phyloP scores from a whole-genome alignment of 37 sponge, comb jelly and placozoan species.

The Bolinopsis microptera region DNA sequence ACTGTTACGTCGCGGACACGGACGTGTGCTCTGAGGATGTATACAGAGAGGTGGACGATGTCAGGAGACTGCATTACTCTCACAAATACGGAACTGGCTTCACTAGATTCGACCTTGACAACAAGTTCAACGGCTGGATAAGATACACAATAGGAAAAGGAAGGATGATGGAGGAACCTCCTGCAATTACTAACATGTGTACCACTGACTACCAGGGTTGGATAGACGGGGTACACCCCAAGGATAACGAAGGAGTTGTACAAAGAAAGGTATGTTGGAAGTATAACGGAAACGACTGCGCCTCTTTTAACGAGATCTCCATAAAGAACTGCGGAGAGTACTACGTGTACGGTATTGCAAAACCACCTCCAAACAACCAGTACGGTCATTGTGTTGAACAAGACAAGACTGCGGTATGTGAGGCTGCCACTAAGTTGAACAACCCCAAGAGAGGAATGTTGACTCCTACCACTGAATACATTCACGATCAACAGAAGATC shows the following conservation, averaged over 20 bases:
- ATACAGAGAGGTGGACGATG: slow-evolving; percentile 32
- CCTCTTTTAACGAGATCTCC: neutral
- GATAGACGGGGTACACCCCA: slow-evolving; percentile 30
- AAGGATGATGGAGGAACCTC: slow-evolving; percentile 64
- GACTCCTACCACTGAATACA: slow-evolving; percentile 37
- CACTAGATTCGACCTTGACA: slow-evolving; percentile 58
- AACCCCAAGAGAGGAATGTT: slow-evolving; percentile 62
- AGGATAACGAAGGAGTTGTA: slow-evolving; percentile 5
- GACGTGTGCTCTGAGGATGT: slow-evolving; percentile 61
- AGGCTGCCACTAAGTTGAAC: neutral
- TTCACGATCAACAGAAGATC: slow-evolving; percentile 27
- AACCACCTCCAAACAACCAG: slow-evolving; percentile 47
- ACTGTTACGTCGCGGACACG: slow-evolving; percentile 45
- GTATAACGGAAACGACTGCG: neutral
- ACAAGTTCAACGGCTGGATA: slow-evolving; percentile 38
- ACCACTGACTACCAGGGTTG: slow-evolving; percentile 64
- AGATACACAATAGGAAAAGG: slow-evolving; percentile 37
- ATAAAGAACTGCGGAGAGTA: slow-evolving; percentile 48
- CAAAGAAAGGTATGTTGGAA: slow-evolving; percentile 23
- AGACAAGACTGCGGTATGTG: slow-evolving; percentile 14
- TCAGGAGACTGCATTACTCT: slow-evolving; percentile 28
- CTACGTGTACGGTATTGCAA: slow-evolving; percentile 54
- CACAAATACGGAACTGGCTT: slow-evolving; percentile 31
- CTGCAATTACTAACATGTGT: slow-evolving; percentile 37
- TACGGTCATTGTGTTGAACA: slow-evolving; percentile 56